Percentiles rank a stretch among this genome's conserved stretches.
These are phyloP conservation scores for Amphimallon solstitiale DNA, from an alignment of 2,888 invertebrate genomes.

Conservation along the genomic window DNA sequence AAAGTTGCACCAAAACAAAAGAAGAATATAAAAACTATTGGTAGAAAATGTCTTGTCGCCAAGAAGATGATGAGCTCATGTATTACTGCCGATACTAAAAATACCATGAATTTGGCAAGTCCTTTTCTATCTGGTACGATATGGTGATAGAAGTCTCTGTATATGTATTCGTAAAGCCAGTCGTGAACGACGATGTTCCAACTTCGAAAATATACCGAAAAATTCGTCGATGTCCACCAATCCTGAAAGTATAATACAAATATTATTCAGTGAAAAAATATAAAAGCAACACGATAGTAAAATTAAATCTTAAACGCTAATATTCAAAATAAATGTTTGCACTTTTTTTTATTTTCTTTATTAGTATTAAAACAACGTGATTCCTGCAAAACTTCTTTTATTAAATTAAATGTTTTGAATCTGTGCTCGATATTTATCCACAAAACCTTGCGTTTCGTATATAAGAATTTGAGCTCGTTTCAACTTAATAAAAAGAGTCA, in stretches of 20 bases:
- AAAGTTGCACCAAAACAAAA: constrained; percentile 73
- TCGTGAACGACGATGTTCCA: constrained; percentile 97
- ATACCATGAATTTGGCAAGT: constrained; percentile 72
- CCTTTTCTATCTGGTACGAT: constrained; percentile 63
- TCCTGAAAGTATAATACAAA: constrained; percentile 67
- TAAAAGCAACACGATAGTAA: too few species aligned
- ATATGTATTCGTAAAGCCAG: constrained; percentile 92
- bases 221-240: constrained; percentile 94
- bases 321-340: too few species aligned
- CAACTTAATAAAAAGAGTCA: too few species aligned
- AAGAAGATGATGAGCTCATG: constrained; percentile 89
- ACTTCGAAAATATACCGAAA: constrained; percentile 84
- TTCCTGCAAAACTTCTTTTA: too few species aligned
- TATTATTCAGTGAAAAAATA: background rate
- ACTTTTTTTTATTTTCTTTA: too few species aligned
- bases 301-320: too few species aligned
- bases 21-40: constrained; percentile 83
- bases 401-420: too few species aligned
- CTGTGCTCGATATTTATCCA: too few species aligned
- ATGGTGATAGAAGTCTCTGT: constrained; percentile 72
- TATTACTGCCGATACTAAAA: constrained; percentile 83
- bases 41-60: constrained; percentile 87
- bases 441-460: too few species aligned
- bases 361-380: too few species aligned
- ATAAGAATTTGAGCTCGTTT: too few species aligned